These are phyloP conservation scores for Ficedula albicollis DNA, from an alignment of 2,797 vertebrate genomes.

Conservation along the genomic window DNA sequence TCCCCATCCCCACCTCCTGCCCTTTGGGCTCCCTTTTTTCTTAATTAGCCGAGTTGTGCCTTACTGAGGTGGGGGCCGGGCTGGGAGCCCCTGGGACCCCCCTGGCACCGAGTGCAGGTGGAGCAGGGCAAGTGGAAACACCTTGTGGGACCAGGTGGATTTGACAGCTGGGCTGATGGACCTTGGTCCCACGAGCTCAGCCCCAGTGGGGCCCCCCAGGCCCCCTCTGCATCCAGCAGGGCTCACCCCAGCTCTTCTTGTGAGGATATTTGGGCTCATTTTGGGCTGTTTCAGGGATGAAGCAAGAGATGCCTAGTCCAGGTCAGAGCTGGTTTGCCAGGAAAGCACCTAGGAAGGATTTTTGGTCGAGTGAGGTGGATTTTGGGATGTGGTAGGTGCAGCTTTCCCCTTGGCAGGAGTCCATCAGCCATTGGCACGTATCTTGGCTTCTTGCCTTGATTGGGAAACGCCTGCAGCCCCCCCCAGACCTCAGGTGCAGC, in stretches of 20 bases:
- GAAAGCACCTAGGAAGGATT: not conserved
- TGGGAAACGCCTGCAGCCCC: fast-evolving
- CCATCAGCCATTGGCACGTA: not conserved
- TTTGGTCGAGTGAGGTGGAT: not conserved
- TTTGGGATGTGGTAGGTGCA: not conserved
- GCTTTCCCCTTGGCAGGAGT: not conserved
- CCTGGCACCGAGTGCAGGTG: not conserved
- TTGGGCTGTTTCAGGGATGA: not conserved
- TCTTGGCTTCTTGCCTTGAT: not conserved
- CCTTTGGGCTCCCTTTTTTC: not conserved
- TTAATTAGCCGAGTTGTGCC: slow-evolving; percentile 16
- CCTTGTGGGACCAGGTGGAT: not conserved
- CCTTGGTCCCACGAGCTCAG: fast-evolving
- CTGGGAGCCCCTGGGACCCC: not conserved
- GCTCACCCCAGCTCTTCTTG: not conserved
- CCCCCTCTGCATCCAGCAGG: not conserved
- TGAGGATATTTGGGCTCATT: fast-evolving
- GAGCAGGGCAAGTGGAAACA: not conserved
- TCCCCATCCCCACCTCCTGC: not conserved
- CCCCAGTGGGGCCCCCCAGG: not conserved
- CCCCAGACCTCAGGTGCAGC: not conserved
- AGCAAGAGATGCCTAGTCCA: not conserved
- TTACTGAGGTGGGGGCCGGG: not conserved
- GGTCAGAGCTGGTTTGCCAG: not conserved
- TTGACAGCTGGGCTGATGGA: not conserved